Conservation (phyloP, 2,113 vertebrate genomes). For the Picathartes gymnocephalus region DNA sequence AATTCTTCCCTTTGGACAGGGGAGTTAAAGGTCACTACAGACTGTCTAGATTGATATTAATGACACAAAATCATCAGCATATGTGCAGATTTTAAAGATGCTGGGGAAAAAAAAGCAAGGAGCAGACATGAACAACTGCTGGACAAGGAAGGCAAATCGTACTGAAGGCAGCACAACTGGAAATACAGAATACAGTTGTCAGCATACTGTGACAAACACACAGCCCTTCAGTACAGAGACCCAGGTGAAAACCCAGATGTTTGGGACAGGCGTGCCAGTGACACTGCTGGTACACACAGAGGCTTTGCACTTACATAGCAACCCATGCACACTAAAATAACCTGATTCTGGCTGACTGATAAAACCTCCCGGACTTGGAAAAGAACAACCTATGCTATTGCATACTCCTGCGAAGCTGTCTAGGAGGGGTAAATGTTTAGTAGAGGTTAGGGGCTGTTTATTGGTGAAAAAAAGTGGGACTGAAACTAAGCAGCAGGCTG, state of each 20-base stretch:
- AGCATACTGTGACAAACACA: background rate
- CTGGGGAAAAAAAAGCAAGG: background rate
- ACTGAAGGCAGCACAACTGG: background rate
- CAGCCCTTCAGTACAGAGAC: background rate
- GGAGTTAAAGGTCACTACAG: slow-evolving; percentile 37
- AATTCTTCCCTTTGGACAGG: slow-evolving; percentile 21
- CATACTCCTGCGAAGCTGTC: background rate
- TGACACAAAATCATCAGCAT: slow-evolving; percentile 28
- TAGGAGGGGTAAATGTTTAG: background rate
- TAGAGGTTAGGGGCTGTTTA: background rate
- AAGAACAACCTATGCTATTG: background rate
- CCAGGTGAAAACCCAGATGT: background rate
- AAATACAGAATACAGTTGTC: background rate
- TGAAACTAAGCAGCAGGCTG: background rate
- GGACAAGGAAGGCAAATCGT: background rate
- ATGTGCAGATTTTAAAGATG: background rate
- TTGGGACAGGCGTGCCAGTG: background rate
- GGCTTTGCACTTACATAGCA: background rate
- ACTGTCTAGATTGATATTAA: slow-evolving; percentile 27
- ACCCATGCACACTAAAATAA: background rate
- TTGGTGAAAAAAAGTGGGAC: background rate
- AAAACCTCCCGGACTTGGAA: background rate
- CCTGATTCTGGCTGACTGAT: background rate
- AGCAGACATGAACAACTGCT: background rate
- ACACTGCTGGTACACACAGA: background rate